phyloP scores from a whole-genome alignment of 2,888 invertebrate genomes.

The Acheta domesticus region DNA sequence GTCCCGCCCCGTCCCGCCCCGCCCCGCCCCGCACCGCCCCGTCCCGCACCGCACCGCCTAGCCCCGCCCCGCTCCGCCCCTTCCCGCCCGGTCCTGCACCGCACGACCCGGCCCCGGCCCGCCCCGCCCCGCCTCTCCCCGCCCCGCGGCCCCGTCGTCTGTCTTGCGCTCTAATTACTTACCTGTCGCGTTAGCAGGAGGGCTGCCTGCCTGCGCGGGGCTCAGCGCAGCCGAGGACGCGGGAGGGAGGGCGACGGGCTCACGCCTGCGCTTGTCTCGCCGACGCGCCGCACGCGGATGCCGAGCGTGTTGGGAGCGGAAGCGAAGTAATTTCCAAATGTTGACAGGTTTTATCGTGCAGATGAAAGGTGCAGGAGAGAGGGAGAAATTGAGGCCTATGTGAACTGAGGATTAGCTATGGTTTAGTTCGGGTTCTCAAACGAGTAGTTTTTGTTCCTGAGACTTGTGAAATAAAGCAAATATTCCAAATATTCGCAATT shows the following conservation, averaged over 20 bases:
- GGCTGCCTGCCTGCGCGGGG: not conserved
- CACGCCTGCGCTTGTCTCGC: not conserved
- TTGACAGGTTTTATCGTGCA: too few relatives aligned
- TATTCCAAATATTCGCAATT: too few relatives aligned
- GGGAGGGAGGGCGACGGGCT: not conserved
- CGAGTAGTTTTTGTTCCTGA: too few relatives aligned
- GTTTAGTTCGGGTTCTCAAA: too few relatives aligned
- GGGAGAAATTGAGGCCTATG: too few relatives aligned
- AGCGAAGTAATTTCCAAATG: too few relatives aligned
- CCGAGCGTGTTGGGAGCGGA: not conserved
- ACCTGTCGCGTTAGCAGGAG: not conserved
- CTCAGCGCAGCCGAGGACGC: not conserved
- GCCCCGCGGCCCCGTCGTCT: not conserved
- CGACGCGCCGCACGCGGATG: not conserved
- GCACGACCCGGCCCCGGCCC: too few relatives aligned
- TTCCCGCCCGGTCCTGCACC: not conserved
- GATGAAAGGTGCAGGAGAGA: too few relatives aligned
- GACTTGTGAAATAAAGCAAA: too few relatives aligned
- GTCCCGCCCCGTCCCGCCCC: not conserved
- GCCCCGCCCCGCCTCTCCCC: not conserved
- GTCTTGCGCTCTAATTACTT: slow-evolving; percentile 6
- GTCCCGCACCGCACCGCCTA: not conserved
- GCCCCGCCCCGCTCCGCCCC: not conserved
- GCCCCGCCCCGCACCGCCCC: not conserved
- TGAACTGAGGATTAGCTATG: too few relatives aligned